Percentiles rank a stretch among this genome's conserved stretches.
Conservation (phyloP, 2,888 invertebrate genomes). For the Digitonthophagus gazella region DNA sequence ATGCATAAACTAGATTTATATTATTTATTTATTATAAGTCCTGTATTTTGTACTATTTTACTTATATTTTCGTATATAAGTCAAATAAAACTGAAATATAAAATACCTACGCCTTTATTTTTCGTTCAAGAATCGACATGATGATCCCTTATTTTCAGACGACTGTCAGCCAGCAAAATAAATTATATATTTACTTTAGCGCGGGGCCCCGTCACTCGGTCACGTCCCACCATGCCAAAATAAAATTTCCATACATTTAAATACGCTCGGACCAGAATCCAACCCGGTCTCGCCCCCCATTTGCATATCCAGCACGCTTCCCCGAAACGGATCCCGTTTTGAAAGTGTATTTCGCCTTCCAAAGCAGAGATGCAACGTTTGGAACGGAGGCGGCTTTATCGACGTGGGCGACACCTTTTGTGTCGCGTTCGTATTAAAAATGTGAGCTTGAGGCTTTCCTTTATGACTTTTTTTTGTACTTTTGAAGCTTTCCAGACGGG, state of each 20-base stretch:
- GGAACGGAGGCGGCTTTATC: neutral
- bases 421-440: neutral
- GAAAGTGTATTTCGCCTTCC: neutral
- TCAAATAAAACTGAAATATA: too few species aligned
- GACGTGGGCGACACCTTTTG: neutral
- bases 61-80: too few species aligned
- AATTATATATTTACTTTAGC: neutral
- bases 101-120: too few species aligned
- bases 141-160: neutral
- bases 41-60: too few species aligned
- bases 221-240: slow-evolving; percentile 3
- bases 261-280: neutral
- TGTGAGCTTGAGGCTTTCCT: neutral
- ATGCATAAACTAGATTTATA: too few species aligned
- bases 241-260: slow-evolving; percentile 17
- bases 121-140: neutral
- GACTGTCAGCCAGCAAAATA: neutral
- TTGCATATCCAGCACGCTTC: neutral
- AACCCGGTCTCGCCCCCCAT: neutral
- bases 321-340: neutral
- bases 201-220: neutral
- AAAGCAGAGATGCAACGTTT: neutral
- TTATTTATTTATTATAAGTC: too few species aligned
- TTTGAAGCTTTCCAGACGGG: too few species aligned
- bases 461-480: too few species aligned